Base-by-base conservation (phyloP, 1,140 invertebrate genomes). In the Littorina saxatilis region DNA sequence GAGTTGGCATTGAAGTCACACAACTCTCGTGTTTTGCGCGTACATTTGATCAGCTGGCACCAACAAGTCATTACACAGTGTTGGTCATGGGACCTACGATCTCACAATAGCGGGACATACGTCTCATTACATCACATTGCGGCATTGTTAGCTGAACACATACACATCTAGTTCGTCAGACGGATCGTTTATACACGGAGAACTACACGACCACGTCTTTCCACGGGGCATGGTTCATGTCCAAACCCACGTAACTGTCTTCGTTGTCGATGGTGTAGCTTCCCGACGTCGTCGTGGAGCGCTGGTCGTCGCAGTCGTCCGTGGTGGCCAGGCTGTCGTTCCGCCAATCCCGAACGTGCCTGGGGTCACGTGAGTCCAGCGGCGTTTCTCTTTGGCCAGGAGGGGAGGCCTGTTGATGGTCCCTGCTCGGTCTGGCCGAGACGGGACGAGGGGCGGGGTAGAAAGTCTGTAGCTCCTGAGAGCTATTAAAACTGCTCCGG, bases 251-350 rank as follows among this genome's bases (percentile, higher is more conserved):
- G 37, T 81, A 83, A 0, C 61, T 50, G 29, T 85, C 84, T 20
- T 85, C 84, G 75, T 85, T 83, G 78, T 85, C 84, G 20, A 87
- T 82, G 9, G 82, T 85, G 80, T 86, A 86, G 39, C 85, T 86
- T 7, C 85, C 85, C 3, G 85, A 86, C 3, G 85, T 86, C 40
- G 85, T 86, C 27, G 85, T 86, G 5, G 83, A 68, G 27, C 77
- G 74, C 47, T 77, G 66, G 29, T 83, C 70, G 70, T 84, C 85
- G 32, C 82, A 80, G n/a, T 73, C 47, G 32, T 82, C 82, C 39
- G 80, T 84, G 9, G 83, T 84, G 68, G 79, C 78, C 27, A 82
- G 58, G 40, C 85, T 86, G 29, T 84, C 83, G 73, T 79, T 83
- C 32, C 40, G 77, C 84, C 84, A 85, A 73, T 83, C 82, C n/a